phyloP scores from a whole-genome alignment of 2,888 invertebrate species.

The Caenorhabditis angaria region DNA sequence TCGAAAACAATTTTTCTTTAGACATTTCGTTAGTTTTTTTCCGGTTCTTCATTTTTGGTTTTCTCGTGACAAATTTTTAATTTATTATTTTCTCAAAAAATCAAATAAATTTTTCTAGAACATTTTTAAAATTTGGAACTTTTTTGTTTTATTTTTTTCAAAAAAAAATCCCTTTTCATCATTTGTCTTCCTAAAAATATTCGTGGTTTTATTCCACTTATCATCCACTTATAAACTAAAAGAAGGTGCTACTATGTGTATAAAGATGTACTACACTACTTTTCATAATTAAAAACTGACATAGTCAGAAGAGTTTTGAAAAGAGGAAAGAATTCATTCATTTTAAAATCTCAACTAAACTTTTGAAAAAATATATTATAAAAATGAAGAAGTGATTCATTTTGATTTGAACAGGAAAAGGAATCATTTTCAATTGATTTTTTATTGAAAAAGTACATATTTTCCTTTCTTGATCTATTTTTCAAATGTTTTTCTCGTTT shows the following conservation, averaged over 20 bases:
- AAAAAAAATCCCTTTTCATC: conserved; percentile 18
- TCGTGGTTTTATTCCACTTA: conserved; percentile 14
- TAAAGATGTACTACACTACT: conserved; percentile 7
- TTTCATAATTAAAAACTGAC: conserved; percentile 41
- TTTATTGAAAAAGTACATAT: too few relatives aligned
- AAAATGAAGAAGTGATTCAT: not conserved
- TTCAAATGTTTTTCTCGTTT: too few relatives aligned
- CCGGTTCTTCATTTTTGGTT: too few relatives aligned
- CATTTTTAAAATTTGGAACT: too few relatives aligned
- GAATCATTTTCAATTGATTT: too few relatives aligned
- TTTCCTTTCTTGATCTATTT: too few relatives aligned
- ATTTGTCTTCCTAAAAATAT: conserved; percentile 18
- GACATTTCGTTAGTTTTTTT: too few relatives aligned
- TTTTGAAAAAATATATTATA: not conserved
- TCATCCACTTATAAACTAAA: conserved; percentile 28
- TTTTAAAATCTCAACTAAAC: conserved; percentile 3
- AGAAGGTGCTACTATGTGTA: conserved; percentile 4
- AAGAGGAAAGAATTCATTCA: not conserved
- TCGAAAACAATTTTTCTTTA: too few relatives aligned
- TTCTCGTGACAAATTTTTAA: too few relatives aligned
- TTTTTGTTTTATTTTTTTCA: conserved; percentile 3
- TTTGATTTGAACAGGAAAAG: conserved; percentile 5
- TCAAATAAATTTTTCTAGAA: too few relatives aligned
- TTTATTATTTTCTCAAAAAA: too few relatives aligned
- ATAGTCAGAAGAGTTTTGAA: conserved; percentile 27